Base-by-base conservation (phyloP, 1,140 invertebrate genomes). In the Rhopalosiphum padi region DNA sequence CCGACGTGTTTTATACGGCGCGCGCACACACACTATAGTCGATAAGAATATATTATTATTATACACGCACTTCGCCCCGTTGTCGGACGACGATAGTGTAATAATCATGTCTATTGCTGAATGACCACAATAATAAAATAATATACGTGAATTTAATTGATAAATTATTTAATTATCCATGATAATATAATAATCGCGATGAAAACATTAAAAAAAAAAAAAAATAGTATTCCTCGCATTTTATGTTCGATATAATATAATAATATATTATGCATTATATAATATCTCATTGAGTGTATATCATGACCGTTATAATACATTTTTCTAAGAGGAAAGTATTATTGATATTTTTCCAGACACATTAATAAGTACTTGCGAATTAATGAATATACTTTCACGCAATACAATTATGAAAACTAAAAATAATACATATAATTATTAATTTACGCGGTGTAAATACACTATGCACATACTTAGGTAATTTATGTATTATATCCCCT, bases 41-140 rank as follows among this genome's bases (percentile, higher is more conserved):
- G 60, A 77, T 77, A 77, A 77, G 60, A 77, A 77, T 53, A 53
- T 77, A 77, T 77, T 77, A 77, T 77, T 77, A 77, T 77, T 77
- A 77, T n/a, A 35, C 25, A 35, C 25, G 60, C n/a, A 77, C 60
- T 77, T 77, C 60, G 30, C 60, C n/a, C 60, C n/a, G n/a, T 77
- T 77, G 30, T 77, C 60, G n/a, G 60, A 77, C n/a, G 60, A 77
- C 60, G n/a, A 35, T 35, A n/a, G 60, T 77, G 60, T 77, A 77
- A 77, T 18, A 77, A n/a, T 77, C 15, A 18, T 68, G 9, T 30
- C 25, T 25, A 68, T 77, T 77, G 60, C 60, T n/a, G 4, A n/a
- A n/a, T n/a, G 30, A n/a, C 60, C n/a, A n/a, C 18, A 51, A 51
- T 51, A 51, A 51, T 51, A 51, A 51, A 2, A 41, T 41, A 9